Evolutionary conservation across 2,113 vertebrate genomes (phyloP), one percentile per base, ranked within the genome.

Genomic region (Cnemophilus loriae): DNA sequence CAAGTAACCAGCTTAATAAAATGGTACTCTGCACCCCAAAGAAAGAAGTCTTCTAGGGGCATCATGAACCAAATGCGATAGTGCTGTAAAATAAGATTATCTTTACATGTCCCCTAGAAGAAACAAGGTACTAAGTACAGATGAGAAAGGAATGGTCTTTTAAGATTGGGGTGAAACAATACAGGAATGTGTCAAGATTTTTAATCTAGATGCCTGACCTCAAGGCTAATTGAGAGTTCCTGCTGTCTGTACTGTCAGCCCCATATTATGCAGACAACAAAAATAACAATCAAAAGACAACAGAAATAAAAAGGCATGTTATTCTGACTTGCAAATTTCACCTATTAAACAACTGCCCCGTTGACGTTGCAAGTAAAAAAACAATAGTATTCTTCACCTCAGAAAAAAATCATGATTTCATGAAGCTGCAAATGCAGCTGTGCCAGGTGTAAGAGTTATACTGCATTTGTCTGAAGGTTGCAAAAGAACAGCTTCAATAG

Each of bases 121-220:
- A 85, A 95, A 79, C 8, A 68, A 59, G 47, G 77, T 91, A 94
- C 89, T 94, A 96, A 97, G 92, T 32, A 90, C 16, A 84, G 63
- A 92, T 60, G 73, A 93, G 87, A 93, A 96, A 95, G 74, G 53
- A 96, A 83, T 24, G 30, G 50, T 55, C 44, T 90, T 96, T 87
- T 50, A 90, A 67, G 92, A 97, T 11, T 64, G 82, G 95, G 90
- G 71, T 84, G 65, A 92, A 96, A 96, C 7, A 50, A 94, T 82
- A 95, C 33, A 89, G 46, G 73, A 68, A 59, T 39, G 28, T 78
- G 91, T 80, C 50, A 81, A 93, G 87, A 95, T 83, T 96, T 93
- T 91, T 89, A 69, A 42, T 78, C 61, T 60, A 73, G 79, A 88
- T 65, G 87, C 26, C 64, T 96, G 95, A 97, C 87, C 95, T 80